These are phyloP conservation scores for Pomatorhinus ruficollis DNA, from an alignment of 2,113 vertebrate species.

Conservation along the genomic window DNA sequence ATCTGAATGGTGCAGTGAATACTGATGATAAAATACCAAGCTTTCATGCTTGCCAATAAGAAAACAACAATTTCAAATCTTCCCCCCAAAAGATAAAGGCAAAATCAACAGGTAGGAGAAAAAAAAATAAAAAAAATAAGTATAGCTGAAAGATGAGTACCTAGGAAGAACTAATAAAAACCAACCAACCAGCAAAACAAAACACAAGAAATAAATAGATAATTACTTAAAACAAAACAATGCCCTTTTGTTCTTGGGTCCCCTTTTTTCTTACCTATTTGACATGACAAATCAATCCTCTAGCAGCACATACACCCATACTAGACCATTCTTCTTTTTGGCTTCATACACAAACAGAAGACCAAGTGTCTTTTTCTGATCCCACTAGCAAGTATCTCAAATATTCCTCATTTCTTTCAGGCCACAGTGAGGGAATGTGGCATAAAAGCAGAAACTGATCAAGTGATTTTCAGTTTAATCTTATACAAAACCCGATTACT, in stretches of 20 bases:
- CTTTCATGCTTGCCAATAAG: neutral
- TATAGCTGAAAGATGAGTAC: neutral
- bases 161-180: neutral
- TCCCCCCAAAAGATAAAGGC: neutral
- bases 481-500: neutral
- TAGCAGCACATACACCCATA: neutral
- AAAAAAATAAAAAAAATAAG: neutral
- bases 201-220: neutral
- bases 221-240: neutral
- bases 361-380: neutral
- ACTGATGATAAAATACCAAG: neutral
- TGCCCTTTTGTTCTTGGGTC: neutral
- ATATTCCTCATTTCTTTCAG: neutral
- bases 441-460: neutral
- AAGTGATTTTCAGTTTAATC: neutral
- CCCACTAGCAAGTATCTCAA: neutral
- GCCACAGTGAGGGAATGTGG: rapidly evolving
- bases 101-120: neutral
- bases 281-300: neutral
- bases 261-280: neutral
- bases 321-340: neutral
- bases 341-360: neutral
- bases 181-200: neutral
- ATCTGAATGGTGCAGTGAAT: slow-evolving; percentile 3
- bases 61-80: neutral